These are phyloP conservation scores for Sphenodon punctatus DNA, from an alignment of 2,797 vertebrate genomes.

Conservation along the genomic window DNA sequence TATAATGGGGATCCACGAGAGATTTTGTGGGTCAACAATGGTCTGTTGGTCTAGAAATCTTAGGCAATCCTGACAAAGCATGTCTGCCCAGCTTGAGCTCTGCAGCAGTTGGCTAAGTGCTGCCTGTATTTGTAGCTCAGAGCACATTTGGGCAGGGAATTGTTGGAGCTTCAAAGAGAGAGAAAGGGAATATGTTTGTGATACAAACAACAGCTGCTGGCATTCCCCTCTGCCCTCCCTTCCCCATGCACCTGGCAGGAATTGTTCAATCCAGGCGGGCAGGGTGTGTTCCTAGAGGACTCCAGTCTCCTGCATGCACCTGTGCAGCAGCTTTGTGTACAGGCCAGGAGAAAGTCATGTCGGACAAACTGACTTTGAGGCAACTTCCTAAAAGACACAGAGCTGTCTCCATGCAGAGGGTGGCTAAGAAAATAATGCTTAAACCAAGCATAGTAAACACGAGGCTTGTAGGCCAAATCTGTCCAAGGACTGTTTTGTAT, in stretches of 20 bases:
- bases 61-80: no score
- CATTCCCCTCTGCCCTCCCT: not conserved
- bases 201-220: not conserved
- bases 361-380: not conserved
- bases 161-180: constrained; percentile 17
- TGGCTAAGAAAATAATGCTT: not conserved
- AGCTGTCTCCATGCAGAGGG: no score
- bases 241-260: not conserved
- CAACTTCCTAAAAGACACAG: not conserved
- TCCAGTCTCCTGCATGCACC: not conserved
- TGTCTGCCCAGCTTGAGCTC: not conserved
- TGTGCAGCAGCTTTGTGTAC: not conserved
- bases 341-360: not conserved
- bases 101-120: constrained; percentile 39
- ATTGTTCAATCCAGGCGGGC: not conserved
- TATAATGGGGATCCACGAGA: no score
- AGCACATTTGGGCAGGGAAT: constrained; percentile 30
- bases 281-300: not conserved
- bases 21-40: no score
- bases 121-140: constrained; percentile 32
- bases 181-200: not conserved
- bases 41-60: no score
- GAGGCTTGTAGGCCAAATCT: no score
- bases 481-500: no score
- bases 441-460: no score